These are phyloP conservation scores for Oncopeltus fasciatus DNA, from an alignment of 1,140 invertebrate genomes.

Conservation along the genomic window DNA sequence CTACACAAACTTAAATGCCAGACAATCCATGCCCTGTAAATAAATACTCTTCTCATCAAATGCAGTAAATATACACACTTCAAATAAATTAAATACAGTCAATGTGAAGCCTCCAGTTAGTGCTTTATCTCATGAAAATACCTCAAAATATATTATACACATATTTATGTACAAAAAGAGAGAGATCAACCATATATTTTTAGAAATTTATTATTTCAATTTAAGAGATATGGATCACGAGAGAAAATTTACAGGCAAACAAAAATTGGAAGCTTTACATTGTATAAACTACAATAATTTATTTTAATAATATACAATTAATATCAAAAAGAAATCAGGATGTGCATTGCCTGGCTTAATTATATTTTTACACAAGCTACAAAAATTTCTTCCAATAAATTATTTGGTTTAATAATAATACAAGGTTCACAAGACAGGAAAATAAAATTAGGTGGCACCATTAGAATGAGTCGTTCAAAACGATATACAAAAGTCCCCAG, in stretches of 20 bases:
- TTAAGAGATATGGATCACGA: slow-evolving; percentile 15
- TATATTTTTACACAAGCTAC: not conserved
- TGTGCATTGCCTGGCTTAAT: not conserved
- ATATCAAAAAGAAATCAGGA: not conserved
- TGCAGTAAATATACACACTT: not conserved
- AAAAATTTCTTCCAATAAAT: slow-evolving; percentile 40
- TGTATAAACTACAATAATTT: slow-evolving; percentile 24
- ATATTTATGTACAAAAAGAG: slow-evolving; percentile 19
- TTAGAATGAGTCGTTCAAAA: slow-evolving; percentile 23
- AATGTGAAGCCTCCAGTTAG: not conserved
- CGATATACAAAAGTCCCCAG: slow-evolving; percentile 26
- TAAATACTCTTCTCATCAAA: not conserved
- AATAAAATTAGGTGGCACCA: slow-evolving; percentile 31
- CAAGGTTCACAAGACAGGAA: not conserved
- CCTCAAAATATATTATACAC: slow-evolving; percentile 18
- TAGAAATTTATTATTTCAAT: slow-evolving; percentile 12
- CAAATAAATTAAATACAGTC: no score
- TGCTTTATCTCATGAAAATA: slow-evolving; percentile 12
- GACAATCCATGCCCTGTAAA: not conserved
- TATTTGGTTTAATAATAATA: slow-evolving; percentile 40
- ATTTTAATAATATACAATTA: not conserved
- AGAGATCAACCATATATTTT: not conserved
- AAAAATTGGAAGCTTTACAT: slow-evolving; percentile 25
- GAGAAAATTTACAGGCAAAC: slow-evolving; percentile 23
- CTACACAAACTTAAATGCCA: not conserved